Evolutionary conservation across 2,888 invertebrate genomes (phyloP), one percentile per base, ranked within the genome.

Genomic region (Keiferia lycopersicella): DNA sequence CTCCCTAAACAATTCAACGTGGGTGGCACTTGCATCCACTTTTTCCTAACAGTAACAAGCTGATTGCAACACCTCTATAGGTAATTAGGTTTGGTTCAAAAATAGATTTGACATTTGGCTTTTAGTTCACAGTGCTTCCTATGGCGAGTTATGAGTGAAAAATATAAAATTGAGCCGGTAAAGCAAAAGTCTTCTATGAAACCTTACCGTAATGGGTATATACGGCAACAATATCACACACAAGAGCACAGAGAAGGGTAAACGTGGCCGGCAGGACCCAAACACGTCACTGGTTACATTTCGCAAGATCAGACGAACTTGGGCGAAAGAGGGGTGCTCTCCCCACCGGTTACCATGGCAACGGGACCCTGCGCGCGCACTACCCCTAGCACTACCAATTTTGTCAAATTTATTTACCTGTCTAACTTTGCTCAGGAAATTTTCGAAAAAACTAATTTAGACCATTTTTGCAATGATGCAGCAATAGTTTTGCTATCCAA

Each of bases 331-430:
- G 70, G 69, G 74, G 71, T 67, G 70, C 69, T 70, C 73, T 72
- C 73, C 73, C 69, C 65, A 70, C 73, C 67, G 73, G 88, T 89
- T 75, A 51, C 76, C 79, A 87, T 86, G 84, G 68, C 71, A 76
- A 89, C 86, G 8, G 7, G 14, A 14, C 38, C 16, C 64, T 90
- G 91, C 91, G 91, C 91, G 89, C 91, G 91, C 91, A 90, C 50
- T 60, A 63, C 61, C 16, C 2, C 18, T 11, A 30, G 34, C 50
- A 18, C 34, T 34, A 50, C 75, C 68, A 78, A 73, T 72, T 75
- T 77, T n/a, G 76, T 71, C 75, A 86, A 85, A 75, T 83, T 83
- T 81, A 73, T 78, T 70, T 71, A 73, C 58, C 64, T 45, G 59
- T 64, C 34, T 62, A 65, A 58, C 61, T 65, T 65, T 62, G 34